phyloP scores from a whole-genome alignment of 2,113 vertebrate genomes.

The Gracilinanus agilis region DNA sequence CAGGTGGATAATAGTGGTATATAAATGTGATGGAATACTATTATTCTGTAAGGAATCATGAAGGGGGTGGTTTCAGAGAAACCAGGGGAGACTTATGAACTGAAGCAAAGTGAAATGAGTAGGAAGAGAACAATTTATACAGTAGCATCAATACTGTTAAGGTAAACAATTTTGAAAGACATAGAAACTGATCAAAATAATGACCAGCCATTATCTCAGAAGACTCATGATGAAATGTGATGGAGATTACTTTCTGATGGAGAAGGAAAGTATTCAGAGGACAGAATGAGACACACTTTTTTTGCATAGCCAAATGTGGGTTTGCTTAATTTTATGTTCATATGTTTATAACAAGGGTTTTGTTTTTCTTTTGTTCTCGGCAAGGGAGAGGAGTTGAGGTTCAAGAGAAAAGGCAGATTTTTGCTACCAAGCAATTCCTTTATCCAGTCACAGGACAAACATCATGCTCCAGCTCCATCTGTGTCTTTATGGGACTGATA shows the following conservation, averaged over 20 bases:
- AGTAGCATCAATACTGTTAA: neutral
- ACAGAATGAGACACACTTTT: neutral
- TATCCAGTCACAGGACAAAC: neutral
- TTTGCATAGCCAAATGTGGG: neutral
- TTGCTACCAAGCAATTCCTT: neutral
- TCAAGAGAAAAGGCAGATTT: neutral
- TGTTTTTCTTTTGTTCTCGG: neutral
- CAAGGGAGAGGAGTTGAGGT: neutral
- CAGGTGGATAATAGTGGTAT: neutral
- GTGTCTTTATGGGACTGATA: neutral
- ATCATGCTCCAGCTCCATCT: neutral
- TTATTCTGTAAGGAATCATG: neutral
- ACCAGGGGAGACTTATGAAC: neutral
- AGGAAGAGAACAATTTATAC: neutral
- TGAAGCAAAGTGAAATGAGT: neutral
- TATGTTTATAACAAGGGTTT: neutral
- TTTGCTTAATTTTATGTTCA: neutral
- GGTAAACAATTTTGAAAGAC: neutral
- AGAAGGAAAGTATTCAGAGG: neutral
- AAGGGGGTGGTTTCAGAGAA: neutral
- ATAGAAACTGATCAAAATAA: neutral
- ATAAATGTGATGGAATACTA: neutral
- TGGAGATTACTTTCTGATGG: neutral
- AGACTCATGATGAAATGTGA: neutral
- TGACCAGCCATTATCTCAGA: neutral